phyloP scores from a whole-genome alignment of 2,888 invertebrate genomes.

The Amphipoea lucens region DNA sequence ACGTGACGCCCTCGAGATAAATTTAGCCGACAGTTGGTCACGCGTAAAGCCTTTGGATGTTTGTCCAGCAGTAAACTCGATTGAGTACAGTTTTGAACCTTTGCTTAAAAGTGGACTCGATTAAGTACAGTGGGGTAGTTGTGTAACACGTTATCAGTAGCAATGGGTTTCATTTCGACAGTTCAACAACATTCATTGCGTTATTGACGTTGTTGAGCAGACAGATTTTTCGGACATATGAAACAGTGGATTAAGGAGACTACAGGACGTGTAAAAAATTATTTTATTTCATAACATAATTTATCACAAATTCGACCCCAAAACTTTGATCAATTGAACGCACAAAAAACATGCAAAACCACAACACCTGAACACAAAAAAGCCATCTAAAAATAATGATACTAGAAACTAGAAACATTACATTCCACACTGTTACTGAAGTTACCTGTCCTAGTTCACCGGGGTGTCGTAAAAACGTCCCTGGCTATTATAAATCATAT shows the following conservation, averaged over 20 bases:
- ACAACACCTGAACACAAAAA: neutral
- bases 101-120: neutral
- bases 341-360: neutral
- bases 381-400: constrained; percentile 26
- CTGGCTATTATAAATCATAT: constrained; percentile 61
- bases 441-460: constrained; percentile 59
- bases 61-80: neutral
- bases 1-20: constrained; percentile 22
- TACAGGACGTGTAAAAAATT: too few relatives aligned
- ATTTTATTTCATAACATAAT: too few relatives aligned
- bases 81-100: neutral
- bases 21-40: constrained; percentile 33
- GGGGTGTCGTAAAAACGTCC: constrained; percentile 64
- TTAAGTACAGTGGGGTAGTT: too few relatives aligned
- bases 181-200: neutral
- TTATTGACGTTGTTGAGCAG: too few relatives aligned
- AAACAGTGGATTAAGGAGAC: neutral
- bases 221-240: too few relatives aligned
- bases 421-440: constrained; percentile 31
- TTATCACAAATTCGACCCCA: neutral
- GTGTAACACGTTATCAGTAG: too few relatives aligned
- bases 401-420: constrained; percentile 18
- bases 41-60: constrained; percentile 11
- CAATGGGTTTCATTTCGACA: too few relatives aligned
- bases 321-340: neutral